These are phyloP conservation scores for Polyommatus iphigenia DNA, from an alignment of 2,888 invertebrate species.

Conservation along the genomic window DNA sequence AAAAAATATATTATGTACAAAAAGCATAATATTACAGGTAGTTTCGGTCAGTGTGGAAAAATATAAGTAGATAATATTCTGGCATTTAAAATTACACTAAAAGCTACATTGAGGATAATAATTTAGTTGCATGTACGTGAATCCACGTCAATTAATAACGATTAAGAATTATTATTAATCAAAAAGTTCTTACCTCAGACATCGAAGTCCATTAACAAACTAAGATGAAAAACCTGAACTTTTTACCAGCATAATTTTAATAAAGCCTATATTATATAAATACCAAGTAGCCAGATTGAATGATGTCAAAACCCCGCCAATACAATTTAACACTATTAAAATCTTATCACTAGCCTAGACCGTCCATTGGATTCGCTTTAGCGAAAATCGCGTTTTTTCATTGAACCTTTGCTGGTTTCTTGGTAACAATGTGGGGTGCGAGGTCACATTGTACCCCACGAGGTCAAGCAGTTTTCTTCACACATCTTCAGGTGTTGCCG, in stretches of 20 bases:
- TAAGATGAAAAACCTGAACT: no score
- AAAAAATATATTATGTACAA: neutral
- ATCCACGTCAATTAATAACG: neutral
- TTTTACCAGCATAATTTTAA: no score
- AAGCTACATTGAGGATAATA: neutral
- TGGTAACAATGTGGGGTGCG: constrained; percentile 26
- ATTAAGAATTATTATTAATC: neutral
- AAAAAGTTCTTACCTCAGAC: neutral
- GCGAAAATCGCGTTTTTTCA: no score
- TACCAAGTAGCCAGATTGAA: no score
- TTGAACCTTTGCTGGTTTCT: neutral
- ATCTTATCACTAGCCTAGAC: no score
- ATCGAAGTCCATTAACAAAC: neutral
- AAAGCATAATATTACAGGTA: neutral
- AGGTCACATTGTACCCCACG: constrained; percentile 35
- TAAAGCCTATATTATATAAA: no score
- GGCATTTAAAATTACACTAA: neutral
- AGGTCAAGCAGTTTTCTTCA: constrained; percentile 46
- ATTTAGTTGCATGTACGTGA: neutral
- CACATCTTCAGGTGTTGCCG: constrained; percentile 28
- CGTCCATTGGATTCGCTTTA: no score
- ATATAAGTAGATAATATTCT: neutral
- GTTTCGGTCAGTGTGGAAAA: neutral
- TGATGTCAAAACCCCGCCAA: no score
- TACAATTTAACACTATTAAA: no score